Evolutionary conservation across 2,113 vertebrate genomes (phyloP).

Genomic region (Aramus guarauna): DNA sequence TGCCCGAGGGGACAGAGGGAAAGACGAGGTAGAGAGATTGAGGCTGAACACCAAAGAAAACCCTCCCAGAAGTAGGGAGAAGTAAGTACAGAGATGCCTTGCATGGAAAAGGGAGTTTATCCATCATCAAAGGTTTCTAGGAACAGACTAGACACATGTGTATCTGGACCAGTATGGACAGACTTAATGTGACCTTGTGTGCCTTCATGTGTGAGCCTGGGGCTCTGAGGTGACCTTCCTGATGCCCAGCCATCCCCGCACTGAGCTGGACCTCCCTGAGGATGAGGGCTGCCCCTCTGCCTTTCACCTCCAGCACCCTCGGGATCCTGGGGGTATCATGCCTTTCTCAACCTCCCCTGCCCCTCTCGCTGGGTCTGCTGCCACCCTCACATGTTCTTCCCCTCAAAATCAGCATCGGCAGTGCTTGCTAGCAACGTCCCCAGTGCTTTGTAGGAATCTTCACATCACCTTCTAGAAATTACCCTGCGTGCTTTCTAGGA

Average conservation of each 20-base stretch:
- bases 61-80: not conserved
- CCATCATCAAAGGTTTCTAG: not conserved
- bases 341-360: not conserved
- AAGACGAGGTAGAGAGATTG: not conserved
- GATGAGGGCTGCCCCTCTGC: not conserved
- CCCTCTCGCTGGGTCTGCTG: not conserved
- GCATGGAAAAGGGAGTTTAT: not conserved
- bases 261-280: not conserved
- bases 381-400: not conserved
- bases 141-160: not conserved
- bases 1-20: not conserved
- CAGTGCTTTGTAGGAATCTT: not conserved
- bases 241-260: not conserved
- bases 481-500: not conserved
- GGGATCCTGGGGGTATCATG: not conserved
- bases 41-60: not conserved
- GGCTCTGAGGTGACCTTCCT: not conserved
- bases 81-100: not conserved
- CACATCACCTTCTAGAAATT: not conserved
- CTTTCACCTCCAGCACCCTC: not conserved
- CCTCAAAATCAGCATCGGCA: not conserved
- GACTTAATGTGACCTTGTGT: not conserved
- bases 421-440: not conserved
- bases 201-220: not conserved
- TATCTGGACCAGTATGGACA: not conserved